Evolutionary conservation across 2,113 vertebrate species (phyloP), one percentile per base, ranked within the genome.

Genomic region (Merops nubicus): DNA sequence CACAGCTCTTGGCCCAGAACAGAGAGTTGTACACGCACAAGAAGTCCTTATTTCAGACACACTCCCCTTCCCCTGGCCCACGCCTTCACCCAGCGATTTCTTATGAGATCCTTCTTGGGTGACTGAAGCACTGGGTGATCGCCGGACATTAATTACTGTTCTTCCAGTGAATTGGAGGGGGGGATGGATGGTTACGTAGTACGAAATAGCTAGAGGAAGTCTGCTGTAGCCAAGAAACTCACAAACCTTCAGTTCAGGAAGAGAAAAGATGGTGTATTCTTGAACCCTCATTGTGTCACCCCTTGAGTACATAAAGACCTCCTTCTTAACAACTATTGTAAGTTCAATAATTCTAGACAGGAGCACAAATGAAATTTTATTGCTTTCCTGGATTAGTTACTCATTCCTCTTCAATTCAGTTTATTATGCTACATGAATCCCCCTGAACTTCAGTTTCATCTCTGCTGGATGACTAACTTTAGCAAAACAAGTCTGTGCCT

Each of bases 11-110:
- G 8, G 72, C 63, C n/a, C 33, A 15, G 76, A 88, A 8, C 28
- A 36, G 64, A 56, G 67, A 28, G 48, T 8, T 5, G 47, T 54
- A 51, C 13, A 28, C 10, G 4, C 85, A 26, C 11, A 84, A 13
- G 45, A 15, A 69, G 19, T 1, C 3, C 13, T 0, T 1, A 1
- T 7, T 45, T 15, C 4, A 12, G 48, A 33, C 3, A 54, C 22
- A 2, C 12, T 40, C 17, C 45, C 74, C 40, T 48, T 51, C 5
- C 70, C 25, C 28, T 6, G 36, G 50, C 45, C 36, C 36, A 6
- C 5, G 16, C 73, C 25, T 31, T n/a, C 86, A 51, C 60, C 70
- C 87, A 56, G 0, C 4, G 3, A 5, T 17, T 19, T 1, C 29
- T 63, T 33, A 17, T 1, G 4, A 64, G 7, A 48, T 16, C 54